These are phyloP conservation scores for Bombus terrestris DNA, from an alignment of 1,140 invertebrate genomes.

Conservation along the genomic window DNA sequence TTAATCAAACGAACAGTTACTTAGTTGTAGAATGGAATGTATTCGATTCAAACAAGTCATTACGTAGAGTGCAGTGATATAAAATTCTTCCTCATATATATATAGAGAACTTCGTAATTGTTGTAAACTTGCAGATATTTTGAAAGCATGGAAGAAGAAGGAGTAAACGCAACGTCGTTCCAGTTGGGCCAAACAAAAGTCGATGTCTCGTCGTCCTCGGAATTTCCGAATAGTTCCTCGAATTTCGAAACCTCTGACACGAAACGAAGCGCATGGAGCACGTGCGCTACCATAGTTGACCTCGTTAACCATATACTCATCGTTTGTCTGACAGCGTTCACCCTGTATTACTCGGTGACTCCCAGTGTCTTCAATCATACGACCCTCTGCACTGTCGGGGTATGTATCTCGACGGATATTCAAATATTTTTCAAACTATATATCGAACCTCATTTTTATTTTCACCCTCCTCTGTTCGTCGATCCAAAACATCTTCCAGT, in stretches of 20 bases:
- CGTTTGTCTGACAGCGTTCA: conserved; percentile 63
- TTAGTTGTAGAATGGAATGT: not conserved
- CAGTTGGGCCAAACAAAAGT: not conserved
- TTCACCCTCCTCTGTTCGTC: too few relatives aligned
- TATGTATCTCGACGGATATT: conserved; percentile 55
- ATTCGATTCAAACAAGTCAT: not conserved
- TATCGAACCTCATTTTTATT: too few relatives aligned
- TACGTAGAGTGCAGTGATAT: not conserved
- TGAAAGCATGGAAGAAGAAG: conserved; percentile 25
- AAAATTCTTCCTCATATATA: not conserved
- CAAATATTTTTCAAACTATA: not conserved
- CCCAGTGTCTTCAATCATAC: conserved; percentile 61
- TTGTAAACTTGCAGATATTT: conserved; percentile 18
- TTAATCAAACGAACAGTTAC: not conserved
- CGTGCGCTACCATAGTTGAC: conserved; percentile 61
- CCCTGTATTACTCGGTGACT: conserved; percentile 57
- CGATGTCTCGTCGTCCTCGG: too few relatives aligned
- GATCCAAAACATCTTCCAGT: not conserved
- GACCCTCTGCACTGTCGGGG: conserved; percentile 72
- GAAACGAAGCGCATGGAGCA: not conserved
- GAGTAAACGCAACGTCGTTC: not conserved
- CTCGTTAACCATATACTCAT: conserved; percentile 71
- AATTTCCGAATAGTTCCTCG: not conserved
- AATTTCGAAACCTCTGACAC: not conserved
- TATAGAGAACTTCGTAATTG: not conserved